Conservation (phyloP, 2,888 invertebrate genomes). For the Vanessa cardui region DNA sequence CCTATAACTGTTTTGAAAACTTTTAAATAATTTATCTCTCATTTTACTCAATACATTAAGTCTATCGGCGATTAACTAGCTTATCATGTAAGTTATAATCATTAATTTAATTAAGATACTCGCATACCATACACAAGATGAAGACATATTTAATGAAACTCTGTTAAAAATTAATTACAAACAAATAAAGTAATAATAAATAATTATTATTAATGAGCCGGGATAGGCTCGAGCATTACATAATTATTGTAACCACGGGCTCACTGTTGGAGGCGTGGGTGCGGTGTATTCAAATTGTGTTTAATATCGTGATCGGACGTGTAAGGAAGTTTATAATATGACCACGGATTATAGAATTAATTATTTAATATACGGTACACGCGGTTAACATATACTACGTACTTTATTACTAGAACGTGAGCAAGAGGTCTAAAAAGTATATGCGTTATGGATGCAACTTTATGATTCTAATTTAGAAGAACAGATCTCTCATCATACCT, state of each 20-base stretch:
- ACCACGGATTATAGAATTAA: conserved; percentile 19
- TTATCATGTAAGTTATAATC: background rate
- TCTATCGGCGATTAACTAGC: background rate
- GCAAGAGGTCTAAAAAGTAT: background rate
- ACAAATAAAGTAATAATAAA: conserved; percentile 27
- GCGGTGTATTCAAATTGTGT: conserved; percentile 26
- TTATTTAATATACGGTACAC: conserved; percentile 15
- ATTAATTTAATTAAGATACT: conserved; percentile 4
- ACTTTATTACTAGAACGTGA: conserved; percentile 1
- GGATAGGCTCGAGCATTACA: conserved; percentile 29
- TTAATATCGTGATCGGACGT: conserved; percentile 28
- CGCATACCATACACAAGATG: conserved; percentile 4
- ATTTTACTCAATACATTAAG: no score
- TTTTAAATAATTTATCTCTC: no score
- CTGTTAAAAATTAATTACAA: conserved; percentile 19
- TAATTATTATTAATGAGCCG: conserved; percentile 28
- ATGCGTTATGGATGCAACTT: background rate
- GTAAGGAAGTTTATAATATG: conserved; percentile 19
- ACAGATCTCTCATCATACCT: no score
- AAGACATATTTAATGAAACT: conserved; percentile 14
- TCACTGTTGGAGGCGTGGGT: conserved; percentile 23
- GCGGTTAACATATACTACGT: background rate
- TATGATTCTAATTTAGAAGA: background rate
- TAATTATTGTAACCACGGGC: conserved; percentile 31
- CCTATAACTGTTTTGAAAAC: no score